phyloP scores from a whole-genome alignment of 2,113 vertebrate genomes.

The Climacteris rufus region DNA sequence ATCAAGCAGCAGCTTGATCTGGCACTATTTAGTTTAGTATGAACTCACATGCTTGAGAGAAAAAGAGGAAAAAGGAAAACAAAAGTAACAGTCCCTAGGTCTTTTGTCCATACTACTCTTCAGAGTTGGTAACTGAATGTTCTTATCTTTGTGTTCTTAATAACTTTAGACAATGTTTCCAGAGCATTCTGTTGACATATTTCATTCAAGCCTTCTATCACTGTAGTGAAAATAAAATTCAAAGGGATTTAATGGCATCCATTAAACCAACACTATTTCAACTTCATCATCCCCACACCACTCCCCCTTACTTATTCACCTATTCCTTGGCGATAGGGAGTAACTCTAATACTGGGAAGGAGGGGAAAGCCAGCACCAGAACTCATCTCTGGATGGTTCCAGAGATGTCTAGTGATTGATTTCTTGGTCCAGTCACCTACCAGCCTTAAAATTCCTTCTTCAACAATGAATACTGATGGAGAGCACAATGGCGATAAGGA shows the following conservation, averaged over 20 bases:
- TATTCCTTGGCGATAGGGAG: neutral
- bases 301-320: neutral
- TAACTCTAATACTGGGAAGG: neutral
- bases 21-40: neutral
- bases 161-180: neutral
- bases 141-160: neutral
- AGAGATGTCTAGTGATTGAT: neutral
- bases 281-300: neutral
- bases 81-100: neutral
- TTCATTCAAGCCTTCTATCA: neutral
- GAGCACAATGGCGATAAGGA: neutral
- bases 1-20: neutral
- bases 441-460: neutral
- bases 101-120: neutral
- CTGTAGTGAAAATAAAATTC: neutral
- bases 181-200: neutral
- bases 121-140: neutral
- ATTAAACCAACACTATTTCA: neutral
- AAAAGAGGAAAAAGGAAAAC: neutral
- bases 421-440: neutral
- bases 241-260: neutral
- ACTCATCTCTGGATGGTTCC: neutral
- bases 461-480: neutral
- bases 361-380: neutral
- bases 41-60: neutral